Evolutionary conservation across 1,140 invertebrate species (phyloP).

Genomic region (Drosophila suzukii): DNA sequence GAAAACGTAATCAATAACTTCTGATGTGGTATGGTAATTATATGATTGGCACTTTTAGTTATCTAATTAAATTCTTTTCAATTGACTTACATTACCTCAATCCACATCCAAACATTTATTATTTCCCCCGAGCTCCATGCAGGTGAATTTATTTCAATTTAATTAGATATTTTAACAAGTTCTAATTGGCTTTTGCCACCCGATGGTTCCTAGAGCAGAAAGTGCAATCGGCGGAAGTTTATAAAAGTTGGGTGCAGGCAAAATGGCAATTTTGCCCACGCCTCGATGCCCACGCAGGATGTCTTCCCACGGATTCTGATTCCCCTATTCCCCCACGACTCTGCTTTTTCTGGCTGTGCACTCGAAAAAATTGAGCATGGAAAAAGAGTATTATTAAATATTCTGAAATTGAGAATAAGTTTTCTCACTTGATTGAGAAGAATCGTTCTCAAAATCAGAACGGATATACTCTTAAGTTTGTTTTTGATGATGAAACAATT

Average conservation of each 20-base stretch:
- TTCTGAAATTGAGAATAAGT: too few species aligned
- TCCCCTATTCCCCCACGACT: neutral
- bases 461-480: too few species aligned
- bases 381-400: too few species aligned
- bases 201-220: neutral
- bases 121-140: neutral
- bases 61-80: neutral
- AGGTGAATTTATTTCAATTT: conserved; percentile 32
- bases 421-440: too few species aligned
- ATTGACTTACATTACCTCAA: neutral
- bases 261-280: conserved; percentile 39
- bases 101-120: too few species aligned
- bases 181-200: conserved; percentile 28
- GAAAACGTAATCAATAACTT: neutral
- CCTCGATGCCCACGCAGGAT: conserved; percentile 24
- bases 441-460: too few species aligned
- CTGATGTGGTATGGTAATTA: too few species aligned
- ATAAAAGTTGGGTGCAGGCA: conserved; percentile 21
- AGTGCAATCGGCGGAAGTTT: conserved; percentile 36
- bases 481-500: too few species aligned
- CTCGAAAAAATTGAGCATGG: too few species aligned
- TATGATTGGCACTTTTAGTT: neutral
- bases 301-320: neutral
- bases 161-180: conserved; percentile 39
- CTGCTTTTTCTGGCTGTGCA: neutral